A percentile compares a stretch with the other conserved stretches of the same genome.
Evolutionary conservation across 2,888 invertebrate genomes (phyloP).

Genomic region (Acleris emargana): DNA sequence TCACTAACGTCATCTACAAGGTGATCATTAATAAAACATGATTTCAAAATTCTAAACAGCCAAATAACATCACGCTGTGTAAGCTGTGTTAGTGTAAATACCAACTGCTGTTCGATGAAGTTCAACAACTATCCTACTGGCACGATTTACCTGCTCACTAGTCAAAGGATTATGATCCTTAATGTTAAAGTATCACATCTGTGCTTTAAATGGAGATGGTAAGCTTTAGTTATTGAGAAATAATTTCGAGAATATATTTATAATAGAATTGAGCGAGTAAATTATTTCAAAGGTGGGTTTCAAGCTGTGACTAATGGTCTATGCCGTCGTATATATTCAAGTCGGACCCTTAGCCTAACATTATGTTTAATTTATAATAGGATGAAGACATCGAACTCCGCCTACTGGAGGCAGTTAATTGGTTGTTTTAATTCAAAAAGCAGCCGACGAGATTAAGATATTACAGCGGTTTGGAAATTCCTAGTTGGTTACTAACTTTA

Average conservation of each 20-base stretch:
- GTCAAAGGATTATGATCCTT: neutral
- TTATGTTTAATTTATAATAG: conserved; percentile 72
- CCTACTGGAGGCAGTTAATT: conserved; percentile 65
- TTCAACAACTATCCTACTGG: conserved; percentile 19
- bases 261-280: conserved; percentile 62
- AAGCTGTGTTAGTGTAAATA: conserved; percentile 26
- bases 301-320: conserved; percentile 76
- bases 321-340: conserved; percentile 53
- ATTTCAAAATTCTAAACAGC: conserved; percentile 15
- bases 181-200: neutral
- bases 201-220: neutral
- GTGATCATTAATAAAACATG: conserved; percentile 15
- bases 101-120: conserved; percentile 20
- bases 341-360: conserved; percentile 61
- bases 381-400: conserved; percentile 74
- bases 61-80: conserved; percentile 20
- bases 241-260: conserved; percentile 68
- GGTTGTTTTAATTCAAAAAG: conserved; percentile 60
- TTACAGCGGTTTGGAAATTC: conserved; percentile 21
- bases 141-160: neutral
- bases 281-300: conserved; percentile 45
- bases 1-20: too few species aligned
- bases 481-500: neutral
- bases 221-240: conserved; percentile 50
- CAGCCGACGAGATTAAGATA: conserved; percentile 48